Evolutionary conservation across 2,797 vertebrate genomes (phyloP), one percentile per base, ranked within the genome.

Genomic region (Anomalospiza imberbis): DNA sequence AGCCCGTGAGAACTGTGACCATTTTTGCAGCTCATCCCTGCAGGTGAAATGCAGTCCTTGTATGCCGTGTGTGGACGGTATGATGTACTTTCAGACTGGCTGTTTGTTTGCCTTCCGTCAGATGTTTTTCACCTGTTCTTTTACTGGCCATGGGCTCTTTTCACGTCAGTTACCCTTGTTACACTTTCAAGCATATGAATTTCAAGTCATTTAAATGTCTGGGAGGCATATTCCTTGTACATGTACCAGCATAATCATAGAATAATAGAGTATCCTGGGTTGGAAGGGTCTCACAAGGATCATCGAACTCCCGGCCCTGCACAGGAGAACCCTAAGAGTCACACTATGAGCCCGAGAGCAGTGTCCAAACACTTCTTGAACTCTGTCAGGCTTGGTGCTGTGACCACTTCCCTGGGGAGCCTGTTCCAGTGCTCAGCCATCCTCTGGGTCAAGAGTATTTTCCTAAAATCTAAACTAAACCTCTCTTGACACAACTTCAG

Each of bases 231-330:
- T 65, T 88, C 9, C 25, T 71, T 9, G 1, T 40, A 24, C n/a
- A 20, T 7, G 7, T 32, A 19, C 21, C 40, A 38, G 28, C 31
- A 22, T 45, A 71, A 34, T 71, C 17, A 42, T 19, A 32, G 40
- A 74, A 61, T 28, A 26, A 26, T 25, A n/a, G 29, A 51, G 11
- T 17, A 34, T 65, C 9, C 17, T 51, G 29, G 2, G 6, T 58
- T 53, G 47, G 51, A 77, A 53, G 38, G n/a, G 20, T 5, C 14
- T 12, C 25, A 45, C 25, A 65, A 17, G 25, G 51, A 47, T 53
- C 38, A 26, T 31, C 0, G 0, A 62, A 31, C n/a, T 65, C 28
- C 20, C 0, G 1, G 38, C 29, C 29, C 38, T 34, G 25, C 38
- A 65, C 38, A 58, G 29, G 8, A 77, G 12, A 34, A 1, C 17